phyloP scores from a whole-genome alignment of 2,113 vertebrate species.

The Chionomys nivalis region DNA sequence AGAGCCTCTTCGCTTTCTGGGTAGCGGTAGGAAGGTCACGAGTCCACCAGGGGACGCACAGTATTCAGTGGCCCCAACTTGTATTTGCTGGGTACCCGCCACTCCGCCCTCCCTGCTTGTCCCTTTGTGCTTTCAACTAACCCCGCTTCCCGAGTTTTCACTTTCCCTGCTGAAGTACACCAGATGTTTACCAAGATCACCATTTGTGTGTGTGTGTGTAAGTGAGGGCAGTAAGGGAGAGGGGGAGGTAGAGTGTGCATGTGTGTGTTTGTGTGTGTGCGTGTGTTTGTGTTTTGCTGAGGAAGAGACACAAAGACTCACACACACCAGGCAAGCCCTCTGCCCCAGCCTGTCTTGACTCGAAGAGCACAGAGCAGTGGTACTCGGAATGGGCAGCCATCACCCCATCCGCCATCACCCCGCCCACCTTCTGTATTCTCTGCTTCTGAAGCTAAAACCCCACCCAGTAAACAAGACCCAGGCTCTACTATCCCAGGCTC shows the following conservation, averaged over 20 bases:
- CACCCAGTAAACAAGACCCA: neutral
- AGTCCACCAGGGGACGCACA: neutral
- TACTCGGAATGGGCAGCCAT: neutral
- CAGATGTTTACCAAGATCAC: neutral
- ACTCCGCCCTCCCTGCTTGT: neutral
- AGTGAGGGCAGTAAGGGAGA: neutral
- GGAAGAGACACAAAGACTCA: neutral
- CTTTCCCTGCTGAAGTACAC: neutral
- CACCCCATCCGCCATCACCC: neutral
- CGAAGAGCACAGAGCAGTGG: neutral
- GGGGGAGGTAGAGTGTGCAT: neutral
- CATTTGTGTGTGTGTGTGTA: neutral
- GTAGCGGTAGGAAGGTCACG: neutral
- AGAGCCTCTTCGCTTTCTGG: neutral
- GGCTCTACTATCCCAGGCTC: neutral
- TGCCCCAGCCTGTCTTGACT: neutral
- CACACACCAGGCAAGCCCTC: neutral
- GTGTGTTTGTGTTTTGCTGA: neutral
- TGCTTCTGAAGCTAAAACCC: neutral
- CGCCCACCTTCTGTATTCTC: neutral
- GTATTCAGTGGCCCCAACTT: neutral
- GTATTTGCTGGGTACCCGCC: no score
- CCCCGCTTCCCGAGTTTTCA: neutral
- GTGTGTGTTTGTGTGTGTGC: neutral
- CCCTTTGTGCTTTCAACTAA: neutral